Evolutionary conservation across 2,888 invertebrate genomes (phyloP), one percentile per base, ranked within the genome.

Genomic region (Patella depressa): DNA sequence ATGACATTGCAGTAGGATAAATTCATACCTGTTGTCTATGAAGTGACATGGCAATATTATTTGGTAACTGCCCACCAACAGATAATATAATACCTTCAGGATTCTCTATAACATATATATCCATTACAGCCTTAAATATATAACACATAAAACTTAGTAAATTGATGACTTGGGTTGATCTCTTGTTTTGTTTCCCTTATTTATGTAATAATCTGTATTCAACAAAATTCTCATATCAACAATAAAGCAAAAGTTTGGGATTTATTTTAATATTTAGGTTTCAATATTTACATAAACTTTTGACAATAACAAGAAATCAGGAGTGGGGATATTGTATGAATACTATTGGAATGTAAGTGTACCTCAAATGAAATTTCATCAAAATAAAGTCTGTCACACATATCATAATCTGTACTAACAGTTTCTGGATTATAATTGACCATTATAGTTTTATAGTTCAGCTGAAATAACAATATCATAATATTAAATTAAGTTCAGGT

Each of bases 351-450:
- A 24, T 78, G n/a, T 71, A 59, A 24, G 78, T 81, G 82, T 86
- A 93, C 93, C 93, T 99, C 99, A 92, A 98, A 98, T 0, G 98
- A 97, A 82, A 99, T 98, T 93, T 99, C 99, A 93, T 99, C 99
- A 91, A 99, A 99, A 91, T 99, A 99, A 72, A 99, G 93, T 53
- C 98, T 93, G 92, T 99, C 98, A 88, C 98, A 98, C 97, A 99
- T 98, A 88, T 99, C 99, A 89, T 99, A 99, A 92, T 99, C 99
- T 0, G 99, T 99, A 91, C 98, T 98, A 3, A 99, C 99, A 0
- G 99, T 99, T 93, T 99, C 99, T 0, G 99, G 99, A 92, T 99
- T 99, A 90, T 97, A 99, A 92, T 99, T 99, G 0, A 99, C 94
- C 98, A 99, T 99, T 54, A 99, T 96, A 0, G 99, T 99, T 86